phyloP scores from a whole-genome alignment of 1,140 invertebrate genomes.

The Neuroterus valhalla region DNA sequence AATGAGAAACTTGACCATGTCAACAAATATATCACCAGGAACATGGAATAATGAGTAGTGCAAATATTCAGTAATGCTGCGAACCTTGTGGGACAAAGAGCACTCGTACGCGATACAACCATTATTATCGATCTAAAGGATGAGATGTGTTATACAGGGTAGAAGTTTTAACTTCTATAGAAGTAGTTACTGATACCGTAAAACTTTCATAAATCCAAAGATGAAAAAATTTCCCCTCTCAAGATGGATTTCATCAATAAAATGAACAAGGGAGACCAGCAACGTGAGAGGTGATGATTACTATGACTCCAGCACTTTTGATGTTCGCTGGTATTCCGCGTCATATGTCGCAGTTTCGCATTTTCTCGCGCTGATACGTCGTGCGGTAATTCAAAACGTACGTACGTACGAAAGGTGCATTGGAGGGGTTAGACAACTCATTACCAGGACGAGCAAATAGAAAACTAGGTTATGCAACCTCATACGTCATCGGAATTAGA shows the following conservation, averaged over 20 bases:
- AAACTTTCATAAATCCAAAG: conserved; percentile 27
- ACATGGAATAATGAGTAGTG: too few species aligned
- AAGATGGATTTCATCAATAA: background rate
- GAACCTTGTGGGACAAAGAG: too few species aligned
- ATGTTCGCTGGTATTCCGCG: background rate
- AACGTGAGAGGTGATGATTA: conserved; percentile 5
- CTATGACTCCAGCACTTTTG: background rate
- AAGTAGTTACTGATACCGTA: background rate
- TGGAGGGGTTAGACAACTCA: conserved; percentile 66
- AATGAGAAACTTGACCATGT: too few species aligned
- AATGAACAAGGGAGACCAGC: background rate
- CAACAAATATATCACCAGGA: too few species aligned
- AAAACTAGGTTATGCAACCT: conserved; percentile 72
- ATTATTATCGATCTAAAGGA: too few species aligned
- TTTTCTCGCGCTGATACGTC: conserved; percentile 40
- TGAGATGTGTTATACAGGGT: too few species aligned
- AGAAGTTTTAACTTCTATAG: too few species aligned
- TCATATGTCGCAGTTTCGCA: conserved; percentile 26
- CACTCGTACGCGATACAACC: too few species aligned
- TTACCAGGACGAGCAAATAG: conserved; percentile 69
- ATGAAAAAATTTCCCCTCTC: conserved; percentile 1
- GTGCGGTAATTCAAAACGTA: conserved; percentile 41
- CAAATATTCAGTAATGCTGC: too few species aligned
- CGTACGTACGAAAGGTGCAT: conserved; percentile 32
- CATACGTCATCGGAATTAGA: conserved; percentile 73